A percentile compares a stretch with the other conserved stretches of the same genome.
Evolutionary conservation across 2,888 invertebrate genomes (phyloP).

Genomic region (Noctua pronuba): DNA sequence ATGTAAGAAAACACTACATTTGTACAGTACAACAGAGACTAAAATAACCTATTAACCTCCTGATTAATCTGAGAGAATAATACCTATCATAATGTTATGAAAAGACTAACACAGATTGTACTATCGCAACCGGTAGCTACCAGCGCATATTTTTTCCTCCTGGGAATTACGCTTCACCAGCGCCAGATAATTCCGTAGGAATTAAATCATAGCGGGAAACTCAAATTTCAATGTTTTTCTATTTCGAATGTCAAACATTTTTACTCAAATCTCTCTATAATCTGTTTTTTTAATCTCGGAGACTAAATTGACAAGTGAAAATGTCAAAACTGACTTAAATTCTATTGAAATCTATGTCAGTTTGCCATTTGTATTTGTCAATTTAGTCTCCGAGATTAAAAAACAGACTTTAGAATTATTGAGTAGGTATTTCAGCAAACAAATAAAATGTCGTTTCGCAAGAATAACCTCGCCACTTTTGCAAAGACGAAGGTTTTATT

Average conservation of each 20-base stretch:
- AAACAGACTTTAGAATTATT: too few species aligned
- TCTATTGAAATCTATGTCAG: too few species aligned
- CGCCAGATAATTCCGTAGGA: not conserved
- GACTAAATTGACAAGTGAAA: too few species aligned
- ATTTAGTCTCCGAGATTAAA: too few species aligned
- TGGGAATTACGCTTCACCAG: conserved; percentile 2
- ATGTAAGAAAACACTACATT: not conserved
- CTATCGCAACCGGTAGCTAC: not conserved
- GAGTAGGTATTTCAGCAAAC: not conserved
- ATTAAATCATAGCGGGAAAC: conserved; percentile 23
- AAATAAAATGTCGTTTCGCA: not conserved
- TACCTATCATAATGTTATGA: too few species aligned
- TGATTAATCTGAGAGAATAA: not conserved
- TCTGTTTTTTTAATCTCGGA: too few species aligned
- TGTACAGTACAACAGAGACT: not conserved
- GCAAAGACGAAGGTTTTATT: too few species aligned
- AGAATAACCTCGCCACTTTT: not conserved
- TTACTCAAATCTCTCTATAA: not conserved
- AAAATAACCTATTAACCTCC: not conserved
- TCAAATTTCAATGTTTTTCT: not conserved
- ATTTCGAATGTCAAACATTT: not conserved
- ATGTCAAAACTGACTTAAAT: too few species aligned
- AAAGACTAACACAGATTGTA: not conserved
- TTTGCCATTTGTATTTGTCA: too few species aligned
- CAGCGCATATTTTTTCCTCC: not conserved